phyloP scores from a whole-genome alignment of 2,113 vertebrate genomes.

The Syngnathus floridae region DNA sequence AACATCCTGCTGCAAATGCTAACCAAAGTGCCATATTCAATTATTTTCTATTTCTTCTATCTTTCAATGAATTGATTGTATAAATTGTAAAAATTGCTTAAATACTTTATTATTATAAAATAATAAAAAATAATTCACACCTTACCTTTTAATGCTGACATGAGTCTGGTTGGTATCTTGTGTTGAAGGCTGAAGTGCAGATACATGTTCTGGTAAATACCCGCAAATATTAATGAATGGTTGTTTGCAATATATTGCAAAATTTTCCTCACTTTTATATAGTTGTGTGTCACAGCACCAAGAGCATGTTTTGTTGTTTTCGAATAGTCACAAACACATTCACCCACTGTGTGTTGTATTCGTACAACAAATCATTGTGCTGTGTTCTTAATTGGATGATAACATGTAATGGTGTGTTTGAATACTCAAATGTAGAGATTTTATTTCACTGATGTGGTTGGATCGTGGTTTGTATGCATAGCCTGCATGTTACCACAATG shows the following conservation, averaged over 20 bases:
- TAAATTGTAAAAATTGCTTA: neutral
- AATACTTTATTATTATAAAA: neutral
- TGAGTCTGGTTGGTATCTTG: slow-evolving; percentile 40
- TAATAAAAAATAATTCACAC: neutral
- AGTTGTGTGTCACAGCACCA: neutral
- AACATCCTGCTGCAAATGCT: neutral
- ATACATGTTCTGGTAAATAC: slow-evolving; percentile 59
- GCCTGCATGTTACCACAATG: slow-evolving; percentile 10
- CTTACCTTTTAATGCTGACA: slow-evolving; percentile 17
- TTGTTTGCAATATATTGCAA: slow-evolving; percentile 25
- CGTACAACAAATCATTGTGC: neutral
- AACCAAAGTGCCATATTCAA: neutral
- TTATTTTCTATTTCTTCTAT: neutral
- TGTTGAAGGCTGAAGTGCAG: slow-evolving; percentile 54
- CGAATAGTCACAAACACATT: neutral
- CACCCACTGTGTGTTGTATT: neutral
- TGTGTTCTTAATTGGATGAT: neutral
- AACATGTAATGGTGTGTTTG: neutral
- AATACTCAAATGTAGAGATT: neutral
- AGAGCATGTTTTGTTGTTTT: slow-evolving; percentile 27
- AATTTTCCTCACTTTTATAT: neutral
- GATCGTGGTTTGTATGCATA: slow-evolving; percentile 25
- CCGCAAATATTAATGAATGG: slow-evolving; percentile 1
- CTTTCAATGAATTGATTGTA: neutral
- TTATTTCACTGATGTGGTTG: neutral